These are phyloP conservation scores for Oncopodura yosiiana DNA, from an alignment of 1,140 invertebrate species.

Conservation along the genomic window DNA sequence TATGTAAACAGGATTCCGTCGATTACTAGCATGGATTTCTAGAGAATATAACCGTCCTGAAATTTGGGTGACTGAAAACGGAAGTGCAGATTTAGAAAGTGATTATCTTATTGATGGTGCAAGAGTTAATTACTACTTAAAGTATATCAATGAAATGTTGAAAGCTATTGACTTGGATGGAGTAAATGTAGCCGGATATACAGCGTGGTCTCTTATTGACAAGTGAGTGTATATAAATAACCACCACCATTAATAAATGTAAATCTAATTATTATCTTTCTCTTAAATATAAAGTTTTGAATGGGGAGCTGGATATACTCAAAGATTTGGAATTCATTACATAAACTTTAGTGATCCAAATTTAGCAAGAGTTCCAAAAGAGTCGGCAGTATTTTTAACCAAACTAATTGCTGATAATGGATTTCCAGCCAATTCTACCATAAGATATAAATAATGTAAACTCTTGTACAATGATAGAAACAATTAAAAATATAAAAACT, in stretches of 20 bases:
- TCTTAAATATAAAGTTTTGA: no score
- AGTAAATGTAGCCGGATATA: slow-evolving; percentile 13
- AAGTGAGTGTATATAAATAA: no score
- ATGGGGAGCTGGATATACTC: not conserved
- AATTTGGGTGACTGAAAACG: slow-evolving; percentile 41
- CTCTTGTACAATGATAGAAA: no score
- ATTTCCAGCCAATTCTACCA: slow-evolving; percentile 13
- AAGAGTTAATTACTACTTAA: slow-evolving; percentile 12
- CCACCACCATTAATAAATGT: no score
- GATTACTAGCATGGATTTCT: slow-evolving; percentile 52
- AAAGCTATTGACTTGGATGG: slow-evolving; percentile 24
- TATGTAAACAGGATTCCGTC: slow-evolving; percentile 58
- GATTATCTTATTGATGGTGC: not conserved
- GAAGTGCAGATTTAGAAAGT: not conserved
- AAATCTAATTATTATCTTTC: no score
- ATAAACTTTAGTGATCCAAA: slow-evolving; percentile 20
- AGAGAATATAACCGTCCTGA: slow-evolving; percentile 49
- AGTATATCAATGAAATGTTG: slow-evolving; percentile 26
- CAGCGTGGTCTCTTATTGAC: slow-evolving; percentile 17
- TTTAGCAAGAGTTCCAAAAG: slow-evolving; percentile 10
- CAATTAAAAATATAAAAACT: no score
- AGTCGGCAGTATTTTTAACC: slow-evolving; percentile 4
- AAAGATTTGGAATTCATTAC: slow-evolving; percentile 20
- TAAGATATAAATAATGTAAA: no score
- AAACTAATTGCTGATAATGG: slow-evolving; percentile 16